Conservation (phyloP, 2,888 invertebrate genomes). For the Stenoptilia bipunctidactyla region DNA sequence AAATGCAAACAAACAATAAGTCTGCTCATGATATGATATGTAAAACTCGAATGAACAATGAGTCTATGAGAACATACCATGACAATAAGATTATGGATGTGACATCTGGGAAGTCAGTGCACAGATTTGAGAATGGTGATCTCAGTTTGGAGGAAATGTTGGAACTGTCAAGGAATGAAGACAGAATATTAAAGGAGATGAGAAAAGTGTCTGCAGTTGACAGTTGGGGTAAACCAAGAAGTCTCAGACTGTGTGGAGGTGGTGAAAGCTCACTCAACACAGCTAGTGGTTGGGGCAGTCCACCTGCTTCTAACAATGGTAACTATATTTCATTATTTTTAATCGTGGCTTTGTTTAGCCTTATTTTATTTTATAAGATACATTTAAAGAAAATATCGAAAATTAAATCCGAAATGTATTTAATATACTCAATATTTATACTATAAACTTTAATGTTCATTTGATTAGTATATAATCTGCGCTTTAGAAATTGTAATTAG, state of each 20-base stretch:
- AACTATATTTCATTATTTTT: background rate
- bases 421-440: too few species aligned
- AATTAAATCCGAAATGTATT: too few species aligned
- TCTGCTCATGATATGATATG: constrained; percentile 53
- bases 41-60: constrained; percentile 56
- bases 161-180: constrained; percentile 45
- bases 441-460: too few species aligned
- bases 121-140: constrained; percentile 59
- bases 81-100: constrained; percentile 58
- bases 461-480: too few species aligned
- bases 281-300: constrained; percentile 83
- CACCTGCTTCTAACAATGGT: constrained; percentile 75
- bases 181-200: constrained; percentile 34
- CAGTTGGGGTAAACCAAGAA: constrained; percentile 73
- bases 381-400: too few species aligned
- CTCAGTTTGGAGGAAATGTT: constrained; percentile 61
- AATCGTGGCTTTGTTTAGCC: too few species aligned
- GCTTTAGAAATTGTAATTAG: too few species aligned
- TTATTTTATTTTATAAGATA: too few species aligned
- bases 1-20: constrained; percentile 57
- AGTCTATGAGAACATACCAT: constrained; percentile 45
- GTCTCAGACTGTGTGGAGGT: constrained; percentile 79
- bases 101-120: constrained; percentile 32
- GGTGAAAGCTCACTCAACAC: constrained; percentile 86
- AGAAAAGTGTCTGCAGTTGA: constrained; percentile 27